These are phyloP conservation scores for Dynastes maya DNA, from an alignment of 2,888 invertebrate genomes.

Conservation along the genomic window DNA sequence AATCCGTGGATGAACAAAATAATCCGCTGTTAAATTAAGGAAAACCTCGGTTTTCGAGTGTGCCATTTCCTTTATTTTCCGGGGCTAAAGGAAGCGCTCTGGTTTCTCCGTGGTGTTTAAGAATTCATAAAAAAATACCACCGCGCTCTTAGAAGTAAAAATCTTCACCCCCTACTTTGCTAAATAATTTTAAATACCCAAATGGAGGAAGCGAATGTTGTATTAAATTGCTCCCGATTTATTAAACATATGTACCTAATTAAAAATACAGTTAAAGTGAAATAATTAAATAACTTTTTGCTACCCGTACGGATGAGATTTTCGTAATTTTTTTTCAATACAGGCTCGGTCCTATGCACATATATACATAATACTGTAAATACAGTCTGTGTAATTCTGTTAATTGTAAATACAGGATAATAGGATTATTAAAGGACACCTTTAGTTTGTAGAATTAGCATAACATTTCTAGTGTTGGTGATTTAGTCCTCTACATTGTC, in stretches of 20 bases:
- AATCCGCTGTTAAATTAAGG: conserved; percentile 45
- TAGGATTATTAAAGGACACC: conserved; percentile 44
- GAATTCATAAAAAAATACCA: conserved; percentile 39
- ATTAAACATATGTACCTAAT: no score
- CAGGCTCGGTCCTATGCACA: background rate
- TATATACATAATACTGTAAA: conserved; percentile 5
- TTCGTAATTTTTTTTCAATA: no score
- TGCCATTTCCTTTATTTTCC: conserved; percentile 41
- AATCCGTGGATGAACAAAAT: conserved; percentile 42
- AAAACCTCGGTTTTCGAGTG: conserved; percentile 27
- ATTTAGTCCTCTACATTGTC: conserved; percentile 34
- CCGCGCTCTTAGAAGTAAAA: background rate
- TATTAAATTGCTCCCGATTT: background rate
- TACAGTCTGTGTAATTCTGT: conserved; percentile 18
- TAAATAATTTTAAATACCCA: no score
- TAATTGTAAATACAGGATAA: conserved; percentile 44
- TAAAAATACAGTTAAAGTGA: background rate
- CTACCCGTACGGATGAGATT: background rate
- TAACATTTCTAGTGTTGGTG: conserved; percentile 27
- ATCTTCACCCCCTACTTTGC: background rate
- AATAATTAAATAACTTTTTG: background rate
- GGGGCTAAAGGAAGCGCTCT: conserved; percentile 5
- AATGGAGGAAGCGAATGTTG: background rate
- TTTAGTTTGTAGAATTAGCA: conserved; percentile 41
- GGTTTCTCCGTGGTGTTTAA: conserved; percentile 28